Percentiles rank a stretch among this genome's conserved stretches.
phyloP scores from a whole-genome alignment of 1,140 invertebrate genomes.

The Bemisia tabaci region DNA sequence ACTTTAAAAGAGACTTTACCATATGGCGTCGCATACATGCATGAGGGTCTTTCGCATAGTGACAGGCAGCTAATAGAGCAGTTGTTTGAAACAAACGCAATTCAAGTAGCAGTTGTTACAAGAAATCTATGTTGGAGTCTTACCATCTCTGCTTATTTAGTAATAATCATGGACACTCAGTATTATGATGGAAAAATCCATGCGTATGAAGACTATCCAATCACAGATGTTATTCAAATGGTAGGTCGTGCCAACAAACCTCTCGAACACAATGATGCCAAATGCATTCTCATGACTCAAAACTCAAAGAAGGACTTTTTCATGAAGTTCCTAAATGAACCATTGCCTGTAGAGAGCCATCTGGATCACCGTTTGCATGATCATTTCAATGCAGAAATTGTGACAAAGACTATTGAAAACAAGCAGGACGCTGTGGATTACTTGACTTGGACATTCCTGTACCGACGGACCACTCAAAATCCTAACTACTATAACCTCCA shows the following conservation, averaged over 20 bases:
- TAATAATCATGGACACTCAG: constrained; percentile 96
- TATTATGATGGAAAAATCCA: constrained; percentile 83
- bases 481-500: constrained; percentile 99
- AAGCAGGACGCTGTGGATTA: constrained; percentile 99
- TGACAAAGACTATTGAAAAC: constrained; percentile 99
- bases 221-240: constrained; percentile 97
- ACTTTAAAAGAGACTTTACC: constrained; percentile 72
- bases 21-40: constrained; percentile 93
- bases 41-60: constrained; percentile 74
- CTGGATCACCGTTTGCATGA: constrained; percentile 94
- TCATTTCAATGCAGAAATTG: constrained; percentile 99
- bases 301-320: constrained; percentile 97
- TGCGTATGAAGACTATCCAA: constrained; percentile 87
- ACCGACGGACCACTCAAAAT: constrained; percentile 93
- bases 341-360: constrained; percentile 94
- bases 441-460: constrained; percentile 98
- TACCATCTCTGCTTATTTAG: constrained; percentile 76
- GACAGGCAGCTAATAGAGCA: constrained; percentile 85
- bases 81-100: constrained; percentile 81
- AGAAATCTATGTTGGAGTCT: constrained; percentile 85
- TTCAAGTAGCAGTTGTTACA: constrained; percentile 86
- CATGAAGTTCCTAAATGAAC: constrained; percentile 96
- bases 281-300: constrained; percentile 94
- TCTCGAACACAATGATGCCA: constrained; percentile 80
- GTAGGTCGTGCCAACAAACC: constrained; percentile 84